A percentile compares a stretch with the other conserved stretches of the same genome.
Evolutionary conservation across 2,888 invertebrate species (phyloP).

Genomic region (Fragum sueziense): DNA sequence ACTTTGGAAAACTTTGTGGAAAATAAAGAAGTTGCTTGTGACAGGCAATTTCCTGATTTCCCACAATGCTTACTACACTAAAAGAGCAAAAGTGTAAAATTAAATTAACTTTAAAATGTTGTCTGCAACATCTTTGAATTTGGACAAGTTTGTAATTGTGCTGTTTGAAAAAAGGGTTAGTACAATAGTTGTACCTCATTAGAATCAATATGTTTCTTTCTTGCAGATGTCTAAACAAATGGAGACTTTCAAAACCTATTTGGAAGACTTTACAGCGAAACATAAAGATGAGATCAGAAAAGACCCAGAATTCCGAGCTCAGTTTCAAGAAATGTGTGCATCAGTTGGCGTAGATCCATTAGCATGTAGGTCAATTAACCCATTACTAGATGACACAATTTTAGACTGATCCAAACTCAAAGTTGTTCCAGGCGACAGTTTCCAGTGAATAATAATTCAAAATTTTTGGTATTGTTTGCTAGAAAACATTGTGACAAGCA

Average conservation of each 20-base stretch:
- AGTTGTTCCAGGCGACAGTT: too few species aligned
- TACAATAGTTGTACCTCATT: neutral
- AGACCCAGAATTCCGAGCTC: slow-evolving; percentile 95
- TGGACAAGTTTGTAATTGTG: too few species aligned
- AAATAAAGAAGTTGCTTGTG: too few species aligned
- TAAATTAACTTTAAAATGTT: too few species aligned
- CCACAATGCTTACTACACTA: neutral
- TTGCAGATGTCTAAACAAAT: slow-evolving; percentile 92
- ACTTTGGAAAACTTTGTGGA: too few species aligned
- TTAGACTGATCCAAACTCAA: too few species aligned
- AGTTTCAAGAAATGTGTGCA: slow-evolving; percentile 99
- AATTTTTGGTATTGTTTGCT: too few species aligned
- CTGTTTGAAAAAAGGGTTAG: neutral
- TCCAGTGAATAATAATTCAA: too few species aligned
- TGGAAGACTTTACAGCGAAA: slow-evolving; percentile 97
- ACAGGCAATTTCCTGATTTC: neutral
- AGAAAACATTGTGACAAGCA: too few species aligned
- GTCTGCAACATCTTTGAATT: too few species aligned
- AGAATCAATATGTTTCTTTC: neutral
- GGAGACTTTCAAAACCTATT: slow-evolving; percentile 93
- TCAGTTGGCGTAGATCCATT: slow-evolving; percentile 99
- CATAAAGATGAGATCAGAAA: slow-evolving; percentile 97
- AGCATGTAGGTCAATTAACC: slow-evolving; percentile 89
- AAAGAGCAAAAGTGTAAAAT: too few species aligned
- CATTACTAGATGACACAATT: too few species aligned